Evolutionary conservation across 2,113 vertebrate species (phyloP).

Genomic region (Phaethon lepturus): DNA sequence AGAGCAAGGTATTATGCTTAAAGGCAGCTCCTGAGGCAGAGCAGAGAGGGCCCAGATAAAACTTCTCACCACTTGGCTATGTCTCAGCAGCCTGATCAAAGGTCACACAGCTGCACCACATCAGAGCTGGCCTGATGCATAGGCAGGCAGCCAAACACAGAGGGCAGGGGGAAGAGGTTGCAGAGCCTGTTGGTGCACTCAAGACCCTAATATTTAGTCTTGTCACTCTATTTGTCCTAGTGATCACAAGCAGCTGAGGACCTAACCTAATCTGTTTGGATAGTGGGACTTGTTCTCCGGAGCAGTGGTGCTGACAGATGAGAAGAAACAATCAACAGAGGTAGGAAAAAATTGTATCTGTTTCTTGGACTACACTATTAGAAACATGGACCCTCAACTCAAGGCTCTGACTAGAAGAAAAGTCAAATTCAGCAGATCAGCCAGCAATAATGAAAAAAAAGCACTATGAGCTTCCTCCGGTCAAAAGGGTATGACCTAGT

Average conservation of each 20-base stretch:
- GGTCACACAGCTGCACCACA: background rate
- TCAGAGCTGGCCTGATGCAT: background rate
- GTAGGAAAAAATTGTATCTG: background rate
- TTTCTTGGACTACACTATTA: background rate
- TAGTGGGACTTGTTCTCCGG: background rate
- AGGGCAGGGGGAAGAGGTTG: background rate
- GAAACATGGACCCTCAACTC: background rate
- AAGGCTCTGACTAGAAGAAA: background rate
- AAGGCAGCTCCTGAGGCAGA: background rate
- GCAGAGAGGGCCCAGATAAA: background rate
- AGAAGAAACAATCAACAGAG: background rate
- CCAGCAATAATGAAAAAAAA: background rate
- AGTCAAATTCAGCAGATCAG: background rate
- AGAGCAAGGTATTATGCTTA: background rate
- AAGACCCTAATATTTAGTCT: background rate
- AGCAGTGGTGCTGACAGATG: background rate
- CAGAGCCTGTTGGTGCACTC: background rate
- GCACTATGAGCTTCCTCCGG: background rate
- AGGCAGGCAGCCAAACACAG: background rate
- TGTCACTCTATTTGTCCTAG: background rate
- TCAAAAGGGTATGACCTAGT: background rate
- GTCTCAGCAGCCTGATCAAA: background rate
- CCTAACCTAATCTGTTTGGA: background rate
- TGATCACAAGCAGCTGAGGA: background rate
- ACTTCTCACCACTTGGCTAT: background rate